Conservation (phyloP, 2,797 vertebrate genomes). For the Sebastes umbrosus region DNA sequence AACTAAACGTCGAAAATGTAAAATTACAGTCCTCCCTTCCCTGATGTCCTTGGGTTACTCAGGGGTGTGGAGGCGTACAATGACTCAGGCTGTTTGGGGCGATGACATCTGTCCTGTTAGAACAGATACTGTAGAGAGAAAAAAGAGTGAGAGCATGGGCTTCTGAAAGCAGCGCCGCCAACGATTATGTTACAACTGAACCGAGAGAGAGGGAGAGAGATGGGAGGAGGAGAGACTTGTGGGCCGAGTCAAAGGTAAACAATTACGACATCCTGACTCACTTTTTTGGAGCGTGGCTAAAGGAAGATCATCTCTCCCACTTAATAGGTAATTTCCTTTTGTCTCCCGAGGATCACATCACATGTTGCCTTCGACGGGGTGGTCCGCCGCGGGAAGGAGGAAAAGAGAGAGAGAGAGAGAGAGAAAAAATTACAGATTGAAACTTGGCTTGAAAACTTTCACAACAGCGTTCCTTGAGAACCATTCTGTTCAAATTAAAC, state of each 20-base stretch:
- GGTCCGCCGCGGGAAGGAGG: constrained; percentile 48
- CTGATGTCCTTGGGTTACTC: constrained; percentile 68
- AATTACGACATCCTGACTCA: constrained; percentile 85
- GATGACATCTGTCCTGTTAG: constrained; percentile 74
- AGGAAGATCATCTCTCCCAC: constrained; percentile 78
- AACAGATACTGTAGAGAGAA: constrained; percentile 40
- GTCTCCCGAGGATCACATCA: constrained; percentile 77
- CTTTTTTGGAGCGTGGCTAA: constrained; percentile 77
- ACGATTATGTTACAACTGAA: constrained; percentile 75
- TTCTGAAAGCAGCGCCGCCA: constrained; percentile 68
- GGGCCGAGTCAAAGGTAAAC: constrained; percentile 85
- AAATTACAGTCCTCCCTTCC: constrained; percentile 46
- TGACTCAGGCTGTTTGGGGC: constrained; percentile 70
- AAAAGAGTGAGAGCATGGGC: constrained; percentile 38
- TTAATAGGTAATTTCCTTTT: constrained; percentile 84
- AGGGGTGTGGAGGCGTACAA: constrained; percentile 63
- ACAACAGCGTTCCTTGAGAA: constrained; percentile 57
- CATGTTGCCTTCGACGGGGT: constrained; percentile 71
- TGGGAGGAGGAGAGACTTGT: constrained; percentile 67
- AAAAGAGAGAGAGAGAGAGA: background rate
- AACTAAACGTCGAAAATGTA: constrained; percentile 60
- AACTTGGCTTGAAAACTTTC: constrained; percentile 66
- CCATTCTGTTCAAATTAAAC: constrained; percentile 73
- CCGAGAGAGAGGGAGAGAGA: constrained; percentile 28
- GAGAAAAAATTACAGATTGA: constrained; percentile 42